Evolutionary conservation across 2,113 vertebrate species (phyloP).

Genomic region (Nicator chloris): DNA sequence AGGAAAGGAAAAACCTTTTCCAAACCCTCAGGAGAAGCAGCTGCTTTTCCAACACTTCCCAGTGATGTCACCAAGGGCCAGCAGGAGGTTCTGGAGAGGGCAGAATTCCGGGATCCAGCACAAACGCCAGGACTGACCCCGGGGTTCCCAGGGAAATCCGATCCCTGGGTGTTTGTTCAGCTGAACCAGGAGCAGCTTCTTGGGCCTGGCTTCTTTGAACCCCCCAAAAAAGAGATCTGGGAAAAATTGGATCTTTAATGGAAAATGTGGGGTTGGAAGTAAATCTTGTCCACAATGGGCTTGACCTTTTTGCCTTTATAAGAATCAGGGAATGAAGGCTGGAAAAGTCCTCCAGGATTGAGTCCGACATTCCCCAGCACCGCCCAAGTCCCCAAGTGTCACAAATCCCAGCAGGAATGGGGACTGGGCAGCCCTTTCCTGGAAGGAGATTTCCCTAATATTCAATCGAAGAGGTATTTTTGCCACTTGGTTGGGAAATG

Average conservation of each 20-base stretch:
- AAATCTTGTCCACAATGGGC: too few relatives aligned
- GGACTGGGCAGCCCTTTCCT: neutral
- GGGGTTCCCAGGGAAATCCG: neutral
- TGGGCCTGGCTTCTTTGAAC: neutral
- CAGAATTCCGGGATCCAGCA: neutral
- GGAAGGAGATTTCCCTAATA: too few relatives aligned
- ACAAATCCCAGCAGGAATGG: neutral
- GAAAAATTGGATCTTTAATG: neutral
- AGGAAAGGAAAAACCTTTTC: neutral
- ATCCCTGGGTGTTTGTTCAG: neutral
- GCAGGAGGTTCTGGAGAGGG: neutral
- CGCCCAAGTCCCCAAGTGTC: too few relatives aligned
- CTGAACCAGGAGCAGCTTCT: neutral
- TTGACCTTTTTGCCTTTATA: neutral
- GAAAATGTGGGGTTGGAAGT: neutral
- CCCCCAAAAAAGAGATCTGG: neutral
- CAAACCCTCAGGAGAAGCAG: neutral
- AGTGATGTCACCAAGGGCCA: neutral
- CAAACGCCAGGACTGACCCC: neutral
- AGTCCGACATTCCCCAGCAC: neutral
- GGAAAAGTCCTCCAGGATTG: neutral
- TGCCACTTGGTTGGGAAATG: neutral
- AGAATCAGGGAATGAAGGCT: neutral
- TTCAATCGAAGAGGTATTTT: too few relatives aligned
- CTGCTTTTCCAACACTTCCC: constrained; percentile 35